Evolutionary conservation across 2,113 vertebrate genomes (phyloP).

Genomic region (Ardeotis arabs): DNA sequence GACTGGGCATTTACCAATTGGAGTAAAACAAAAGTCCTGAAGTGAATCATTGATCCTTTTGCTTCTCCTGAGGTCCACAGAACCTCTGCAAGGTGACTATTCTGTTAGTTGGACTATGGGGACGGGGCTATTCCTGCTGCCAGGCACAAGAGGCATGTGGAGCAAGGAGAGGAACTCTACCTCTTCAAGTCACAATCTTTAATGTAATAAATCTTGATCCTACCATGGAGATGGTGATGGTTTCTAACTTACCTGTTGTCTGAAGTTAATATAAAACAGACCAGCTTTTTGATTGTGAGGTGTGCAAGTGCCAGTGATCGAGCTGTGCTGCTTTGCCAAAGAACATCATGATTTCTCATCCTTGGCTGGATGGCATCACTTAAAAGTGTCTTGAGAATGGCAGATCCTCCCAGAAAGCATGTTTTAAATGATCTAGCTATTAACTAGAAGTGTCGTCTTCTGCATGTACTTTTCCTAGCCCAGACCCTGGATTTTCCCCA

Average conservation of each 20-base stretch:
- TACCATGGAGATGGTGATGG: neutral
- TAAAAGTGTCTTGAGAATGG: neutral
- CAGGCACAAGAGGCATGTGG: neutral
- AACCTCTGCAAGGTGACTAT: neutral
- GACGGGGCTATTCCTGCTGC: neutral
- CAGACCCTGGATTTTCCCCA: neutral
- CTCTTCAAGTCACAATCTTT: neutral
- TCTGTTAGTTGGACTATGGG: neutral
- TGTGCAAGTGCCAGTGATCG: neutral
- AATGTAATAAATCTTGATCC: neutral
- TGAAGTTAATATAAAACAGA: neutral
- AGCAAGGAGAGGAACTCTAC: neutral
- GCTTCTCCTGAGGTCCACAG: neutral
- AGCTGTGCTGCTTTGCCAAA: neutral
- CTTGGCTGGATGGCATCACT: neutral
- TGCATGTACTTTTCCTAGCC: neutral
- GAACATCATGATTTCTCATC: neutral
- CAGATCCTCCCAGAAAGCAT: neutral
- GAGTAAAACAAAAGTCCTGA: neutral
- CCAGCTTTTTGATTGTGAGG: neutral
- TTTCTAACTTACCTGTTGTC: neutral
- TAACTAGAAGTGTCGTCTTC: neutral
- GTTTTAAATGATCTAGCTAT: neutral
- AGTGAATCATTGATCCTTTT: neutral
- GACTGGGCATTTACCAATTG: neutral